These are phyloP conservation scores for Sminthopsis crassicaudata DNA, from an alignment of 2,113 vertebrate species.

Conservation along the genomic window DNA sequence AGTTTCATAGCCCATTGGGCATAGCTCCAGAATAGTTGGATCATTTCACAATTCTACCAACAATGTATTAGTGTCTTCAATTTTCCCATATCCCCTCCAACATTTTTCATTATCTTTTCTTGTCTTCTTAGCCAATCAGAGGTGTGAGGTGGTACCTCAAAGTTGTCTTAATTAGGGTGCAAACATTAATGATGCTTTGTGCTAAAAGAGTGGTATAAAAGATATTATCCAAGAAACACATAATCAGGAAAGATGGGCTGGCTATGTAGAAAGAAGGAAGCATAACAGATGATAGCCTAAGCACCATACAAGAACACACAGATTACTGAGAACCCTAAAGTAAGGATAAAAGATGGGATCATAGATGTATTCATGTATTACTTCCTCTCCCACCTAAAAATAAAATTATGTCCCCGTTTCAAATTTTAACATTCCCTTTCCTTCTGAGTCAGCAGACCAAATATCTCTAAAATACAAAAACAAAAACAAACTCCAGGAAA, in stretches of 20 bases:
- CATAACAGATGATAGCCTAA: neutral
- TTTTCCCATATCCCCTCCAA: too few species aligned
- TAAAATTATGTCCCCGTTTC: neutral
- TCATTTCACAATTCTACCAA: too few species aligned
- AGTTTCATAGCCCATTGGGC: too few species aligned
- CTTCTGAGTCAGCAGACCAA: neutral
- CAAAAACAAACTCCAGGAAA: neutral
- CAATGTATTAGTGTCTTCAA: too few species aligned
- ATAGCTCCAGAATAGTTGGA: too few species aligned
- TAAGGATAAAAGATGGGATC: neutral
- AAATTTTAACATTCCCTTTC: neutral
- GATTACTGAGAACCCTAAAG: neutral
- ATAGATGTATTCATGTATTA: neutral
- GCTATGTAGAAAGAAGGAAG: neutral
- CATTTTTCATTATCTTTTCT: too few species aligned
- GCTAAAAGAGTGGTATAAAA: neutral
- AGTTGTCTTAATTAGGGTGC: neutral
- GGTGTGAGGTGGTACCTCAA: too few species aligned
- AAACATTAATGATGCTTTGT: neutral
- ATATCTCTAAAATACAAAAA: neutral
- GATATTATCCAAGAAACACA: neutral
- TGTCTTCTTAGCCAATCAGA: too few species aligned
- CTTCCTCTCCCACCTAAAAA: neutral
- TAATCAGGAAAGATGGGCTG: neutral
- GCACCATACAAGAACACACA: neutral